Evolutionary conservation across 2,888 invertebrate genomes (phyloP), one percentile per base, ranked within the genome.

Genomic region (Tholera decimalis): DNA sequence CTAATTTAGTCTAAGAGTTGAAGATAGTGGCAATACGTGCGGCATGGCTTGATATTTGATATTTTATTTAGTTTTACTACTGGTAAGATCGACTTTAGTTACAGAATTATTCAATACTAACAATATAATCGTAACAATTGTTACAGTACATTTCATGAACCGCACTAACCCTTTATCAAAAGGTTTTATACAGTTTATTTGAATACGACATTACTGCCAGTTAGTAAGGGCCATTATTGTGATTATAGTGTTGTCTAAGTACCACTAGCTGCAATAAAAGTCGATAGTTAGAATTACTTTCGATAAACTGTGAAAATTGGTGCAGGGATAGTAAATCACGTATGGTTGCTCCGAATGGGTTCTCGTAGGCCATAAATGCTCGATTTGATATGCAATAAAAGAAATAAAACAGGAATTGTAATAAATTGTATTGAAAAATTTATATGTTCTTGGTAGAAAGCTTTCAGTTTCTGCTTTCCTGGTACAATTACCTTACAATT

Each of bases 171-270:
- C 56, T 61, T 43, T 59, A 77, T 62, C 65, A 54, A 59, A 57
- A 44, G 35, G 20, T 59, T 58, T 62, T 58, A 62, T 37, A 30
- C 3, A 60, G 46, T 66, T 66, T 60, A 71, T 68, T 65, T 65
- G 66, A 63, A 68, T 64, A 54, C 54, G 24, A 47, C 46, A 56
- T 59, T 54, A 56, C 67, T 53, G 56, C 63, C 43, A 51, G 18
- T 63, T 41, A 46, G 44, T 68, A 73, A 68, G 80, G 73, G 60
- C 37, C 13, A 59, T 46, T 62, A 64, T 78, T 72, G 66, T 61
- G 57, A 68, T 63, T 64, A 71, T 65, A 68, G 54, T 53, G 41
- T 49, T 55, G 72, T 64, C 55, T 60, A 44, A 57, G 50, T 28
- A 58, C 66, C 61, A 64, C 64, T 72, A 64, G 26, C 28, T 28